These are phyloP conservation scores for Sphaeramia orbicularis DNA, from an alignment of 2,797 vertebrate genomes.

Conservation along the genomic window DNA sequence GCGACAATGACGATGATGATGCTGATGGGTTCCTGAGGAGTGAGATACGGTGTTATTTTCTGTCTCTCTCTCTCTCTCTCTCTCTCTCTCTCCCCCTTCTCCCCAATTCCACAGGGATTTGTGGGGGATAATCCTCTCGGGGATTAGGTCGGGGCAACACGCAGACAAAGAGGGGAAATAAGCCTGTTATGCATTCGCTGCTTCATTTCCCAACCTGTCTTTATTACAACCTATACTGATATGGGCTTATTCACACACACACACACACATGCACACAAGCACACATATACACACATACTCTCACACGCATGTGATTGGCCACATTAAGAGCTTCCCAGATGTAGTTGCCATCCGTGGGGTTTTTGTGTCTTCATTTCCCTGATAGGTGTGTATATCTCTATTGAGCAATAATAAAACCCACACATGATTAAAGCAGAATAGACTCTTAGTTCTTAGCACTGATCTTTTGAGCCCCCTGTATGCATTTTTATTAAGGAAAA, in stretches of 20 bases:
- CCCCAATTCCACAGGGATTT: constrained; percentile 85
- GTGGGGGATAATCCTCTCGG: constrained; percentile 84
- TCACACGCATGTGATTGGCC: constrained; percentile 78
- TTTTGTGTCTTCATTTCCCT: constrained; percentile 81
- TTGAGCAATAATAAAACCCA: constrained; percentile 84
- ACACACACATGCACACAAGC: constrained; percentile 54
- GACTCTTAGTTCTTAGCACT: constrained; percentile 82
- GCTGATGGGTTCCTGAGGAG: constrained; percentile 72
- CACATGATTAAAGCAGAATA: constrained; percentile 85
- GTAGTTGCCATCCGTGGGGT: constrained; percentile 74
- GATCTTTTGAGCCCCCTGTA: constrained; percentile 84
- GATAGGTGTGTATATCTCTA: constrained; percentile 81
- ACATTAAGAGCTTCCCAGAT: constrained; percentile 83
- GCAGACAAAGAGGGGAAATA: constrained; percentile 86
- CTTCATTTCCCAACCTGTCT: constrained; percentile 87
- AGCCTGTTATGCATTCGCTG: constrained; percentile 86
- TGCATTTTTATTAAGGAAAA: constrained; percentile 86
- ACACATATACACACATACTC: constrained; percentile 52
- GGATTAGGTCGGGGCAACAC: constrained; percentile 86
- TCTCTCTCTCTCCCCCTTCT: constrained; percentile 63
- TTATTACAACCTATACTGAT: constrained; percentile 86
- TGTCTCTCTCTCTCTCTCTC: constrained; percentile 25
- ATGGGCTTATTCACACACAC: constrained; percentile 78
- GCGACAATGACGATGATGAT: constrained; percentile 73
- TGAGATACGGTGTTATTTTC: constrained; percentile 70